Percentiles rank a stretch among this genome's conserved stretches.
These are phyloP conservation scores for Chaenocephalus aceratus DNA, from an alignment of 2,113 vertebrate genomes.

Conservation along the genomic window DNA sequence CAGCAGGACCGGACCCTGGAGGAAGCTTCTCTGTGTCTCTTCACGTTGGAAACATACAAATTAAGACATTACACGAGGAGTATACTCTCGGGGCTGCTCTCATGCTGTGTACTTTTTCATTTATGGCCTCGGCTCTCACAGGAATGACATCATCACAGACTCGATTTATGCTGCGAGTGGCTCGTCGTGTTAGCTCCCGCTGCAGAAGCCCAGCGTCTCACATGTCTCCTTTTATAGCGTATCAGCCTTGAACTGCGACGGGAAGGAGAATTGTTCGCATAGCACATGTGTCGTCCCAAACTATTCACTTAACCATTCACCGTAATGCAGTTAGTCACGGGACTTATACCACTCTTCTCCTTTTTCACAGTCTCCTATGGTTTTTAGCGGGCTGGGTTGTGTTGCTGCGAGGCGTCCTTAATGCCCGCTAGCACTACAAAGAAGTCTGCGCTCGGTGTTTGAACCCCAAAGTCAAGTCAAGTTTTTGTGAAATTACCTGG, in stretches of 20 bases:
- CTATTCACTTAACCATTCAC: constrained; percentile 25
- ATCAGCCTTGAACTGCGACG: constrained; percentile 21
- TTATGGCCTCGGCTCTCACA: constrained; percentile 36
- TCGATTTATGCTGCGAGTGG: constrained; percentile 36
- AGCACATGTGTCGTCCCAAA: constrained; percentile 42
- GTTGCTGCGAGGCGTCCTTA: constrained; percentile 8
- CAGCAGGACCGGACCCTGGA: constrained; percentile 36
- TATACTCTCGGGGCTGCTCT: constrained; percentile 29
- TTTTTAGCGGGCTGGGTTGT: constrained; percentile 33
- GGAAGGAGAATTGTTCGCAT: constrained; percentile 27
- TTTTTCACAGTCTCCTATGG: background rate
- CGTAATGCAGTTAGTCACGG: constrained; percentile 33
- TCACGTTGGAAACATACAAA: constrained; percentile 55
- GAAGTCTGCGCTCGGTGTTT: constrained; percentile 1
- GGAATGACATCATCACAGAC: constrained; percentile 58
- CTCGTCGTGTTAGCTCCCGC: constrained; percentile 33
- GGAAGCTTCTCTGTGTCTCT: constrained; percentile 46
- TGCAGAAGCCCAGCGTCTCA: constrained; percentile 21
- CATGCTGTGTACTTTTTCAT: constrained; percentile 56
- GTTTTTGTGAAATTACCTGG: background rate
- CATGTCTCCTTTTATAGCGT: constrained; percentile 37
- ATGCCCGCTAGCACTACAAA: constrained; percentile 44
- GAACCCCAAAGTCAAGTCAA: background rate
- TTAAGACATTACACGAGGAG: constrained; percentile 53
- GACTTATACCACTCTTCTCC: background rate